phyloP scores from a whole-genome alignment of 2,113 vertebrate species.

The Chloebia gouldiae region DNA sequence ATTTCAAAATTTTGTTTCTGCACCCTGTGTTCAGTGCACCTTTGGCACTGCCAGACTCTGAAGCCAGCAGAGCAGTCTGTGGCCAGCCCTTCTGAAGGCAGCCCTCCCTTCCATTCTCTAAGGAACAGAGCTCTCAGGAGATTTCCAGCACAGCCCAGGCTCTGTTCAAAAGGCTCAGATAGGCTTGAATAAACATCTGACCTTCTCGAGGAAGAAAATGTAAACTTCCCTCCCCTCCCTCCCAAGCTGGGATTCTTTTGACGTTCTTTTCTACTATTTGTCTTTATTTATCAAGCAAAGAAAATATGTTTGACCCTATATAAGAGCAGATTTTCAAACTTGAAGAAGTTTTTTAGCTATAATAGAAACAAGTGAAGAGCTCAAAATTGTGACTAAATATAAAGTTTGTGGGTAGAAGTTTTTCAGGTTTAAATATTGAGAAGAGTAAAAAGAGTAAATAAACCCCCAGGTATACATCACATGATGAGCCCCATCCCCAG shows the following conservation, averaged over 20 bases:
- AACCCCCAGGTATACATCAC: background rate
- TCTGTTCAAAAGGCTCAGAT: conserved; percentile 9
- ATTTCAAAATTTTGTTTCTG: background rate
- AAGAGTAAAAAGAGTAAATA: background rate
- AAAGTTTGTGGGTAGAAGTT: background rate
- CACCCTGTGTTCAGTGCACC: background rate
- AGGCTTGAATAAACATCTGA: conserved; percentile 54
- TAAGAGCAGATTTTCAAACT: background rate
- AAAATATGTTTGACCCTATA: background rate
- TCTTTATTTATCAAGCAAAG: conserved; percentile 35
- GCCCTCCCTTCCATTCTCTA: background rate
- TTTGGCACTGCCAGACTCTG: background rate
- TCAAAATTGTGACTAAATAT: background rate
- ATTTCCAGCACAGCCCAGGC: background rate
- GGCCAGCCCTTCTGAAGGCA: background rate
- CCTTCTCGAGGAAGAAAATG: background rate
- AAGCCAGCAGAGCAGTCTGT: background rate
- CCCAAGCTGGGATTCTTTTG: background rate
- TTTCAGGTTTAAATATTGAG: background rate
- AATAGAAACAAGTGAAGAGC: background rate
- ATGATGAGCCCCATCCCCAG: background rate
- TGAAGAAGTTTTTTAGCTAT: background rate
- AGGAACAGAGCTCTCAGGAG: background rate
- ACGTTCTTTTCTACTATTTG: conserved; percentile 12
- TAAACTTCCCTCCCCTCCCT: background rate